Percentiles rank a stretch among this genome's conserved stretches.
Evolutionary conservation across 2,113 vertebrate genomes (phyloP).

Genomic region (Galeopterus variegatus): DNA sequence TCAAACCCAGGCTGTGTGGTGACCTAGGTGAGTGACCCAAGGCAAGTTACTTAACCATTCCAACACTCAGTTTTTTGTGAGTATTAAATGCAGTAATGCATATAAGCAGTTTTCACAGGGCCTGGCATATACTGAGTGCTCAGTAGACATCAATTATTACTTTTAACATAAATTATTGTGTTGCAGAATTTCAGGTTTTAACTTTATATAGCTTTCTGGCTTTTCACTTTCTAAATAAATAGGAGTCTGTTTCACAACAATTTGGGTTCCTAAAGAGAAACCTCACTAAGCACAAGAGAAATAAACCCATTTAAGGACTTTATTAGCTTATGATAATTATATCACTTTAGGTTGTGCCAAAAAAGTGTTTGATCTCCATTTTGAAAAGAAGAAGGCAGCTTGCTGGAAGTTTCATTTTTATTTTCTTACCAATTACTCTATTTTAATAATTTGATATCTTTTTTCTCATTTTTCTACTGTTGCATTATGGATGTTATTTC

Average conservation of each 20-base stretch:
- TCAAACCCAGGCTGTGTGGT: background rate
- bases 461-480: background rate
- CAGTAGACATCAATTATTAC: background rate
- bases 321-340: background rate
- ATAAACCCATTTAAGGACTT: background rate
- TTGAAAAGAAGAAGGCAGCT: background rate
- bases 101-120: background rate
- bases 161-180: background rate
- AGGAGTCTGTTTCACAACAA: background rate
- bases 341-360: background rate
- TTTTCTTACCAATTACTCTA: constrained; percentile 30
- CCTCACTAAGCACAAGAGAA: background rate
- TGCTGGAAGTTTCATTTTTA: background rate
- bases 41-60: background rate
- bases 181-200: constrained; percentile 15
- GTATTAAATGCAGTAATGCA: background rate
- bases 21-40: background rate
- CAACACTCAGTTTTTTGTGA: background rate
- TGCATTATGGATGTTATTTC: background rate
- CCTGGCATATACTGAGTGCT: background rate
- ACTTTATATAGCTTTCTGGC: background rate
- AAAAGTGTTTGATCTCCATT: background rate
- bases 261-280: background rate
- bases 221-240: background rate
- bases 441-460: background rate